Conservation (phyloP, 2,888 invertebrate genomes). For the Mamestra brassicae region DNA sequence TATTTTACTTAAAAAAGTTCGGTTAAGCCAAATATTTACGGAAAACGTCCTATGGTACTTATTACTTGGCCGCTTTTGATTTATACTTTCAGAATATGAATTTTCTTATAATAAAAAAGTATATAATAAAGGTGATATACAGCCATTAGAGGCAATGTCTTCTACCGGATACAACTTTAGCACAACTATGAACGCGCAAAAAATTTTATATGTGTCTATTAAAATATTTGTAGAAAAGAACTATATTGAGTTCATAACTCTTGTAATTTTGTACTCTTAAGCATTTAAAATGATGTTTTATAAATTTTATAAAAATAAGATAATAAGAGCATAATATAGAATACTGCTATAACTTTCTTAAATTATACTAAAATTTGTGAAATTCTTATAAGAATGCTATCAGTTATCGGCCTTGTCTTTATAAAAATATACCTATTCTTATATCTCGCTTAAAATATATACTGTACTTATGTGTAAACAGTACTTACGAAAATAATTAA, state of each 20-base stretch:
- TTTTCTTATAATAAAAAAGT: neutral
- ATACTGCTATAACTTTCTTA: neutral
- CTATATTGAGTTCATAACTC: neutral
- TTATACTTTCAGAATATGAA: slow-evolving; percentile 8
- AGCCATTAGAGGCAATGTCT: slow-evolving; percentile 14
- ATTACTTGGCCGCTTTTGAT: slow-evolving; percentile 6
- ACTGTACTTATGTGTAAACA: slow-evolving; percentile 1
- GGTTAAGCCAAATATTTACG: neutral
- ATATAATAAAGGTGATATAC: neutral
- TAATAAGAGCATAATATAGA: neutral
- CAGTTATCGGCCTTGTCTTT: slow-evolving; percentile 3
- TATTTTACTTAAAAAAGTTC: neutral
- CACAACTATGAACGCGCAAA: slow-evolving; percentile 26
- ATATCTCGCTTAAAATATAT: slow-evolving; percentile 9
- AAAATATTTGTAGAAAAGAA: slow-evolving; percentile 7
- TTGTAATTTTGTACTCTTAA: slow-evolving; percentile 6
- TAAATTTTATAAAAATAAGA: slow-evolving; percentile 14
- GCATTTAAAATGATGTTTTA: slow-evolving; percentile 40
- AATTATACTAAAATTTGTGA: neutral
- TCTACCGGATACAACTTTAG: neutral
- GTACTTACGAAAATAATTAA: neutral
- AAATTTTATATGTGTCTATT: slow-evolving; percentile 6
- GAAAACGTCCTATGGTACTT: slow-evolving; percentile 8
- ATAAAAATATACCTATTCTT: slow-evolving; percentile 4
- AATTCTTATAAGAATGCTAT: neutral